Base-by-base conservation (phyloP, 2,888 invertebrate genomes). In the Hirtodrosophila confusa region DNA sequence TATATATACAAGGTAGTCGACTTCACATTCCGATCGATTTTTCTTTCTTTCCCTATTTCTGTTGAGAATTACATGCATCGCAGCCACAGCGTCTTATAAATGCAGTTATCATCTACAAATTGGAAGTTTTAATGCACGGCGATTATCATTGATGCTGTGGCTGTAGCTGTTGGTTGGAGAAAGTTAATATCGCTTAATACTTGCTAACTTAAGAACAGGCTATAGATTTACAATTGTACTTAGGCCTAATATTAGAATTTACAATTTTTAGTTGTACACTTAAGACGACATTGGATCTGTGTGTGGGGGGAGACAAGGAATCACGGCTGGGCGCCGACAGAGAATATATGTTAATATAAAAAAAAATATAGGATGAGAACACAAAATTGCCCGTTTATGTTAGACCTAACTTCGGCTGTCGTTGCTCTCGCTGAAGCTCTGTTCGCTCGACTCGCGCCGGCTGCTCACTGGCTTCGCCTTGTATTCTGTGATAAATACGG, bases 401-500 rank as follows among this genome's bases (percentile, higher is more conserved):
- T 39, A 65, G 39, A 77, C 88, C 91, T 92, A 92, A 89, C 92
- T 92, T 69, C 92, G 89, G 47, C 92, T 92, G 84, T 92, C 92
- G 74, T 92, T 92, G 78, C 92, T 92, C 88, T 92, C 92, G 70
- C 92, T 92, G 82, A 91, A 91, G 80, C 92, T 92, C 75, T 92
- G 91, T 66, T 92, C 92, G 69, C 91, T 91, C 41, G 92, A 91
- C 62, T 91, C 92, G 36, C 91, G 88, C 64, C 91, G 83, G 77
- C 89, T 91, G 69, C 90, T 89, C 65, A 91, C 86, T 36, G 84
- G 89, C 75, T 97, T 97, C 78, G 97, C 96, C 91, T 97, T 96
- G 91, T 97, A 98, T 93, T 99, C 99, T 63, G 99, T 99, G 91
- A 99, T 98, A 76, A 98, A 96, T 69, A 99, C 98, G 48, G 99